phyloP scores from a whole-genome alignment of 2,888 invertebrate genomes.

The Ellobium chinense region DNA sequence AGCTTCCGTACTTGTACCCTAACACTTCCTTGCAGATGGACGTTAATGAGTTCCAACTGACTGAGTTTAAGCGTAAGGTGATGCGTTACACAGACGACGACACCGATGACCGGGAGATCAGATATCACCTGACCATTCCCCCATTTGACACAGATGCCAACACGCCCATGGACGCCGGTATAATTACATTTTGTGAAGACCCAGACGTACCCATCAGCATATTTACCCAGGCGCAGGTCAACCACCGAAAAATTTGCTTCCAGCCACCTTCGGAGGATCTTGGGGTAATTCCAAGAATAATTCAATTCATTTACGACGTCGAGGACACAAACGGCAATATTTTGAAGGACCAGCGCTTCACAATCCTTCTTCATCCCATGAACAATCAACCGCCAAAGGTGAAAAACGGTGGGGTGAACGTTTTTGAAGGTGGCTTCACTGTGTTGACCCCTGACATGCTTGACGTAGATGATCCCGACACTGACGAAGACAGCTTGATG shows the following conservation, averaged over 20 bases:
- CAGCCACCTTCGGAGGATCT: slow-evolving; percentile 74
- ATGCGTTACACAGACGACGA: slow-evolving; percentile 72
- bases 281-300: slow-evolving; percentile 73
- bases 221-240: slow-evolving; percentile 77
- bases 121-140: slow-evolving; percentile 64
- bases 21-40: slow-evolving; percentile 71
- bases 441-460: slow-evolving; percentile 70
- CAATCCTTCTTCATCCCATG: slow-evolving; percentile 74
- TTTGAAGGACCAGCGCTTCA: slow-evolving; percentile 72
- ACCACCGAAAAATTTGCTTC: slow-evolving; percentile 77
- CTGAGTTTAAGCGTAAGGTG: slow-evolving; percentile 68
- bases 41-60: slow-evolving; percentile 74
- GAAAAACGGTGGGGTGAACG: slow-evolving; percentile 69
- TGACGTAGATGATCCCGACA: slow-evolving; percentile 75
- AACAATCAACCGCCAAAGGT: slow-evolving; percentile 77
- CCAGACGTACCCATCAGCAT: slow-evolving; percentile 59
- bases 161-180: slow-evolving; percentile 69
- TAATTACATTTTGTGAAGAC: slow-evolving; percentile 71
- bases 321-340: slow-evolving; percentile 75
- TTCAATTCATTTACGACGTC: slow-evolving; percentile 76
- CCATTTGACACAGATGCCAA: slow-evolving; percentile 74
- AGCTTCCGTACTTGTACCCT: slow-evolving; percentile 72
- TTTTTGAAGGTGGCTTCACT: slow-evolving; percentile 71
- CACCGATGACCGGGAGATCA: slow-evolving; percentile 58
- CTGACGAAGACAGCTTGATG: slow-evolving; percentile 57